Evolutionary conservation across 2,113 vertebrate genomes (phyloP), one percentile per base, ranked within the genome.

Genomic region (Clarias batrachus): DNA sequence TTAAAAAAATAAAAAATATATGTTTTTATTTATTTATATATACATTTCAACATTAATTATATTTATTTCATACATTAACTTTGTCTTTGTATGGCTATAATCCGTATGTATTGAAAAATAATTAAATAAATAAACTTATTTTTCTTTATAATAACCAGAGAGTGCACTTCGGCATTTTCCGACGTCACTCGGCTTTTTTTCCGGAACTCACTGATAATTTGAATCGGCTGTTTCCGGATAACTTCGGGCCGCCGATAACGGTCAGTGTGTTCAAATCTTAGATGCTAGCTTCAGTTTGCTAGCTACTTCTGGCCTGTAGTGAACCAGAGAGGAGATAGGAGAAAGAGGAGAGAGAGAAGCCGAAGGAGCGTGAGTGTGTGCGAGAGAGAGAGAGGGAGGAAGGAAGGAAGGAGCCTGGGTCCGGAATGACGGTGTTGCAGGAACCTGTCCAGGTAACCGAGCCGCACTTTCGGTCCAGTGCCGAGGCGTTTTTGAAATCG

Each of bases 401-500:
- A 27, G 76, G 54, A n/a, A 27, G 74, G 48, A 54, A 56, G 56
- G 19, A 88, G 92, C 84, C 82, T 87, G 79, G 89, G 83, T 89
- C 90, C 94, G 94, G 94, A 89, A 95, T 95, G 95, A 95, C 95
- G 92, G 95, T 95, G 92, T 91, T 95, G 92, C 95, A 95, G 93
- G 95, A 95, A 94, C 95, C 95, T 71, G 95, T 95, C 89, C 95
- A 95, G 95, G 95, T 95, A 93, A 84, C 66, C 83, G 54, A 86
- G 37, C 30, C 2, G 27, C 7, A 68, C 27, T 16, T 60, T 85
- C 5, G 65, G 90, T 91, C 89, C 89, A 89, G 33, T 37, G 54
- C 27, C 30, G 27, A 62, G 17, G 68, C 71, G 68, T 81, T 48
- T 48, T 48, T 48, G 48, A 48, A 65, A 52, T 78, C 59, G 16